Evolutionary conservation across 2,113 vertebrate species (phyloP).

Genomic region (Brevimyrus niger): DNA sequence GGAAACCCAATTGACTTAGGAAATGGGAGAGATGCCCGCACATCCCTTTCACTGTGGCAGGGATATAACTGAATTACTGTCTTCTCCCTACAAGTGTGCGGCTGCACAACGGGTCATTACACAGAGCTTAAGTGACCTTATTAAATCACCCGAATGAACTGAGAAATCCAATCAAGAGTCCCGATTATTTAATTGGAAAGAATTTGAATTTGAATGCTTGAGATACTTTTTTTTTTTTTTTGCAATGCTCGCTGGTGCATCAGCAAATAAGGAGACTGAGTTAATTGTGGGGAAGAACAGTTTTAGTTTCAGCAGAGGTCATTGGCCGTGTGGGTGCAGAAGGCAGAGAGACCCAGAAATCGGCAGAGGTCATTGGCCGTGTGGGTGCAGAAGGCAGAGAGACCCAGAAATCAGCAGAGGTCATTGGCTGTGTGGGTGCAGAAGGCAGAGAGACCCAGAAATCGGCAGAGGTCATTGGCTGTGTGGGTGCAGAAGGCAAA

Average conservation of each 20-base stretch:
- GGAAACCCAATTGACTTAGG: slow-evolving; percentile 65
- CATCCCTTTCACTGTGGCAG: slow-evolving; percentile 52
- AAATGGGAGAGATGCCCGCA: slow-evolving; percentile 60
- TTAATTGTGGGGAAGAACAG: slow-evolving; percentile 4
- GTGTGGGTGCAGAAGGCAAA: neutral
- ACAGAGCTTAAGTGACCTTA: slow-evolving; percentile 65
- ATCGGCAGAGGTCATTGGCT: neutral
- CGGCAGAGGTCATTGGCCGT: neutral
- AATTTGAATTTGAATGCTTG: slow-evolving; percentile 58
- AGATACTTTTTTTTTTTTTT: slow-evolving; percentile 44
- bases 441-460: neutral
- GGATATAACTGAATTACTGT: slow-evolving; percentile 62
- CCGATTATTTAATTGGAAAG: slow-evolving; percentile 71
- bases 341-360: neutral
- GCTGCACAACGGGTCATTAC: slow-evolving; percentile 62
- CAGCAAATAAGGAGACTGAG: neutral
- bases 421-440: neutral
- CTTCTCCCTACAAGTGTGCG: slow-evolving; percentile 61
- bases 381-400: neutral
- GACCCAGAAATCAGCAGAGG: neutral
- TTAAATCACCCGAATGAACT: slow-evolving; percentile 73
- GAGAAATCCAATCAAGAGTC: slow-evolving; percentile 69
- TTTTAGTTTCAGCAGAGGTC: neutral
- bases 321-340: neutral
- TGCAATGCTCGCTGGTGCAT: slow-evolving; percentile 41